Conservation (phyloP, 37 sponge, comb jelly and placozoan genomes). For the Cladorhizidae sp. region DNA sequence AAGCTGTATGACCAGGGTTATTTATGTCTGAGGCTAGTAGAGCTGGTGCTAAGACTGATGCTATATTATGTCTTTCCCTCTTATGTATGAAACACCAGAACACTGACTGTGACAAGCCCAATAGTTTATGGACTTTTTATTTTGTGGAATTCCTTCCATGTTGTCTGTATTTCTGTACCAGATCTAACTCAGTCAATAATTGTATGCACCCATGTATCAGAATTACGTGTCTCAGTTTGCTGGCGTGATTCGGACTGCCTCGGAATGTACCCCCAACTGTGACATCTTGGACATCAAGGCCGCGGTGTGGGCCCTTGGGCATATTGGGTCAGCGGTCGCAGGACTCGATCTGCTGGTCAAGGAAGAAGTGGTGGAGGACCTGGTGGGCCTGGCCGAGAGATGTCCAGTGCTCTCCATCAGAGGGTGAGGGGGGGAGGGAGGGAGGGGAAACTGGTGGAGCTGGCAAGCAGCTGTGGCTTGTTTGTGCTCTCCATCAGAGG, state of each 20-base stretch:
- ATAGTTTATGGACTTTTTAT: no score
- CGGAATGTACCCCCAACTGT: neutral
- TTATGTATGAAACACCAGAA: no score
- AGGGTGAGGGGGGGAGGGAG: conserved; percentile 57
- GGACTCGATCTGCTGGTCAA: conserved; percentile 67
- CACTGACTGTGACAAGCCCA: no score
- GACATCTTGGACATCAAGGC: conserved; percentile 72
- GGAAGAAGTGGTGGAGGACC: conserved; percentile 33
- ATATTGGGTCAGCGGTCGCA: conserved; percentile 70
- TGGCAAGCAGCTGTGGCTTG: neutral
- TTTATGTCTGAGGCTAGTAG: no score
- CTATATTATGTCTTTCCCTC: no score
- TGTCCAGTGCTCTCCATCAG: conserved; percentile 65
- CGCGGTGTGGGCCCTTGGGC: conserved; percentile 89
- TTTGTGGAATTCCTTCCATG: no score
- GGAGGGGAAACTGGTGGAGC: neutral
- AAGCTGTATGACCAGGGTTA: no score
- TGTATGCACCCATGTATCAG: no score
- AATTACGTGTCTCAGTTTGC: conserved; percentile 54
- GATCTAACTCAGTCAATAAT: no score
- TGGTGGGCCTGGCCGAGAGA: conserved; percentile 60
- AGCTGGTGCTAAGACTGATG: no score
- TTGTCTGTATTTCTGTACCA: no score
- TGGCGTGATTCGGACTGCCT: conserved; percentile 4
- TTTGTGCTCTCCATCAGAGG: no score